Base-by-base conservation (phyloP, 2,113 vertebrate species). In the Castor canadensis region DNA sequence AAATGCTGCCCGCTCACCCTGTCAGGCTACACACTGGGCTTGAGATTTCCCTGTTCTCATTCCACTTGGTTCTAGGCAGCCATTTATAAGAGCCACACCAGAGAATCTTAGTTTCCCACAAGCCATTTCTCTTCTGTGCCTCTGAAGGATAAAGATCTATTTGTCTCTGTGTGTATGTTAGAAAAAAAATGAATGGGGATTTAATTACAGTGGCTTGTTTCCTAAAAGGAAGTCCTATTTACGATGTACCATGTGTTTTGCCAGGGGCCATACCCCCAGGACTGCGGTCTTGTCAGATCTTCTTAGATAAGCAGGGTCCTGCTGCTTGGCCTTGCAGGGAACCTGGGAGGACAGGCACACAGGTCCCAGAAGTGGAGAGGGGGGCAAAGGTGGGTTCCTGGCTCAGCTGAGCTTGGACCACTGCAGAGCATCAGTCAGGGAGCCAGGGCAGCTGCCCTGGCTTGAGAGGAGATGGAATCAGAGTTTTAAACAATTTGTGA, bases 141-240 rank as follows among this genome's bases (percentile, higher is more conserved):
- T 90, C 92, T n/a, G 38, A 95, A 96, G 92, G 96, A 96, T 97
- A 97, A 97, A 95, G 96, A 97, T 97, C 97, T 96, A 92, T 94
- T 97, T 97, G 96, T 97, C 93, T 95, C 90, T 79, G 76, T 93
- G 96, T 96, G 92, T 97, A 81, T 72, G 95, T 97, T 96, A 43
- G 40, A 80, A n/a, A 47, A 84, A 45, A 97, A 97, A 96, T 87
- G 97, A 97, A 97, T 95, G 96, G 89, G 96, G 95, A 95, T 97
- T 96, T 97, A 97, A 97, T 97, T 97, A 97, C 96, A 87, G 72
- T 30, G 26, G 94, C 92, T 97, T 92, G 96, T 96, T 97, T 97
- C 97, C 97, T 97, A 97, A 97, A 95, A 97, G 97, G 97, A 97
- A 97, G 97, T 95, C 93, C 94, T 95, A 93, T 97, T 97, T 96